Conservation (phyloP, 2,797 vertebrate species). For the Strix occidentalis region DNA sequence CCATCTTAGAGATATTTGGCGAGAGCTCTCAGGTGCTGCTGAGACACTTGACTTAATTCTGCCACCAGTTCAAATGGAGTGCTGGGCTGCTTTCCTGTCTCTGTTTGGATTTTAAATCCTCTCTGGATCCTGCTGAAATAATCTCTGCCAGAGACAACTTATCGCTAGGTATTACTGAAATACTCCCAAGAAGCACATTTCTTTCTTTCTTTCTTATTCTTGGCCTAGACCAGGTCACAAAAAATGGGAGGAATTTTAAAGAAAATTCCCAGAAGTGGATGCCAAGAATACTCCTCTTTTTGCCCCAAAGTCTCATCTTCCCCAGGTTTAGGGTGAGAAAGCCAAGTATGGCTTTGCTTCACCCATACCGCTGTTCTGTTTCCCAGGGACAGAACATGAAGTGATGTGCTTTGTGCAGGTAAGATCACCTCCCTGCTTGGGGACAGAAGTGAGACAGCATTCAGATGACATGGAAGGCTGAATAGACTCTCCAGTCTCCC, state of each 20-base stretch:
- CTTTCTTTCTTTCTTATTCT: slow-evolving; percentile 61
- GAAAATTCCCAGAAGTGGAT: slow-evolving; percentile 14
- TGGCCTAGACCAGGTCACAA: slow-evolving; percentile 21
- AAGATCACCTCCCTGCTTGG: background rate
- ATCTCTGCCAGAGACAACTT: slow-evolving; percentile 64
- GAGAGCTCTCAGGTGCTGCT: background rate
- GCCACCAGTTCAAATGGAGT: slow-evolving; percentile 4
- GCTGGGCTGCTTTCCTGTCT: slow-evolving; percentile 20
- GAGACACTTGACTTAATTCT: slow-evolving; percentile 18
- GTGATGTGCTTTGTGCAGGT: background rate
- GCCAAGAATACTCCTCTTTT: slow-evolving; percentile 5
- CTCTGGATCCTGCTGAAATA: slow-evolving; percentile 42
- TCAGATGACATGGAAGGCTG: background rate
- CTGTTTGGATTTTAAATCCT: slow-evolving; percentile 47
- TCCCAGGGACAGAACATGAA: background rate
- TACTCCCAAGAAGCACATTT: slow-evolving; percentile 50
- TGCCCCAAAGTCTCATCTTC: background rate
- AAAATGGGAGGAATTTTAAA: slow-evolving; percentile 55
- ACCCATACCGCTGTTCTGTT: background rate
- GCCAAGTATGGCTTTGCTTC: background rate
- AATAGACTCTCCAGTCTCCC: background rate
- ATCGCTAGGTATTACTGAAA: slow-evolving; percentile 47
- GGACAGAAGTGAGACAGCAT: background rate
- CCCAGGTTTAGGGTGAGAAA: background rate
- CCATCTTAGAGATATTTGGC: background rate